phyloP scores from a whole-genome alignment of 2,113 vertebrate genomes.

The Opisthocomus hoazin region DNA sequence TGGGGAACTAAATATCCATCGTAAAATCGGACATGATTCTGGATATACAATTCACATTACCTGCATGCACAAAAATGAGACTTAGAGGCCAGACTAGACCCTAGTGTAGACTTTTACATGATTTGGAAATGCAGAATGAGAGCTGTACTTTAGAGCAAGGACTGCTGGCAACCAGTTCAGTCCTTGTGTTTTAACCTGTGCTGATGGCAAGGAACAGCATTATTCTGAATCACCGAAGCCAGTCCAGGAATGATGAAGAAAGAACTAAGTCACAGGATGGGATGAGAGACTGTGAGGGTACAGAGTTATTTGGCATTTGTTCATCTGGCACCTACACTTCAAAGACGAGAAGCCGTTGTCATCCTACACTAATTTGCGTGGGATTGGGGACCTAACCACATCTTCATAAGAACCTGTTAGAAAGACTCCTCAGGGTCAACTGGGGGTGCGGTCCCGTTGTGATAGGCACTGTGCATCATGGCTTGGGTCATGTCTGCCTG shows the following conservation, averaged over 20 bases:
- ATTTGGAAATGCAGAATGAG: background rate
- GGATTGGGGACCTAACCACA: background rate
- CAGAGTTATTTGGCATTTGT: background rate
- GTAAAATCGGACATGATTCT: background rate
- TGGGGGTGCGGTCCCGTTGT: rapidly evolving
- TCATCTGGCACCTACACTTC: background rate
- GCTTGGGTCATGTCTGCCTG: background rate
- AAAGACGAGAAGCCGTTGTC: background rate
- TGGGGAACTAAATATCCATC: background rate
- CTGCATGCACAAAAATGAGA: background rate
- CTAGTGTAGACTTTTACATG: background rate
- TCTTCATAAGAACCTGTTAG: background rate
- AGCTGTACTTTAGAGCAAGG: background rate
- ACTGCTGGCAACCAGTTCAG: background rate
- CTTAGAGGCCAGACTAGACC: background rate
- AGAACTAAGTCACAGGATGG: background rate
- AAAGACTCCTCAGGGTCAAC: background rate
- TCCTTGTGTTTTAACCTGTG: background rate
- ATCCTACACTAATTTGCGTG: background rate
- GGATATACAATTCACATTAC: background rate
- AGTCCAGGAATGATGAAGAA: background rate
- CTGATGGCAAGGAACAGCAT: background rate
- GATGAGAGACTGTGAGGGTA: rapidly evolving
- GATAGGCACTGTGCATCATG: rapidly evolving
- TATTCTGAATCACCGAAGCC: background rate